Percentiles rank a stretch among this genome's conserved stretches.
Conservation (phyloP, 2,797 vertebrate genomes). For the Acanthurus lineatus region DNA sequence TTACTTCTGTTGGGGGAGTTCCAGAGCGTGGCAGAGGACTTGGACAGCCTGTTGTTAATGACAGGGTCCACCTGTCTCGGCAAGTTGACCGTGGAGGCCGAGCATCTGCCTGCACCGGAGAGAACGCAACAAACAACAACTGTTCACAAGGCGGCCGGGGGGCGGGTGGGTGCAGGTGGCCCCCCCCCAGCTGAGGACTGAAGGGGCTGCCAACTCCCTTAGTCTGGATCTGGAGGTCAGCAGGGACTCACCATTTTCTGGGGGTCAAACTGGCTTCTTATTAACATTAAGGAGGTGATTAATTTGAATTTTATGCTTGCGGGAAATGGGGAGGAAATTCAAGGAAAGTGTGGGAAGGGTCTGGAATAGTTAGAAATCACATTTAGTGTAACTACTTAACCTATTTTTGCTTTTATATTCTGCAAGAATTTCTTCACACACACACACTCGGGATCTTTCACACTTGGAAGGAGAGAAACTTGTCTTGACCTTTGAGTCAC, state of each 20-base stretch:
- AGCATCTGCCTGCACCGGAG: conserved; percentile 97
- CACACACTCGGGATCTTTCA: conserved; percentile 45
- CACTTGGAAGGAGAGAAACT: conserved; percentile 30
- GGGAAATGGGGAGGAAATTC: conserved; percentile 35
- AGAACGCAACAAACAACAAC: conserved; percentile 86
- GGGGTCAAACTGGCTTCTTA: conserved; percentile 29
- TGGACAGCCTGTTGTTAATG: conserved; percentile 99
- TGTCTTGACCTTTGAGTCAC: conserved; percentile 57
- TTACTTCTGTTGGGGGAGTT: conserved; percentile 99
- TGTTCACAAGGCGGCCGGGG: conserved; percentile 73
- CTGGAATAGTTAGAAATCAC: conserved; percentile 41
- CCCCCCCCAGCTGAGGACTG: conserved; percentile 25
- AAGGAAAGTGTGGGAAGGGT: conserved; percentile 63
- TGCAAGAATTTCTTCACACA: conserved; percentile 19
- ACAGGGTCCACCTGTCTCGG: conserved; percentile 99
- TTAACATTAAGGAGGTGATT: conserved; percentile 29
- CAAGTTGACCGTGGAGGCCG: conserved; percentile 98
- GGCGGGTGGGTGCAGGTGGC: conserved; percentile 42
- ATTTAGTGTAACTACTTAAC: background rate
- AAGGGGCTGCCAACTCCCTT: conserved; percentile 16
- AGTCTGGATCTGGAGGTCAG: conserved; percentile 32
- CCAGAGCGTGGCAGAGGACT: conserved; percentile 99
- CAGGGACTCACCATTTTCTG: conserved; percentile 36
- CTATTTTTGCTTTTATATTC: background rate
- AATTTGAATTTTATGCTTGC: conserved; percentile 27